phyloP scores from a whole-genome alignment of 2,888 invertebrate species.

The Leptopilina myrica region DNA sequence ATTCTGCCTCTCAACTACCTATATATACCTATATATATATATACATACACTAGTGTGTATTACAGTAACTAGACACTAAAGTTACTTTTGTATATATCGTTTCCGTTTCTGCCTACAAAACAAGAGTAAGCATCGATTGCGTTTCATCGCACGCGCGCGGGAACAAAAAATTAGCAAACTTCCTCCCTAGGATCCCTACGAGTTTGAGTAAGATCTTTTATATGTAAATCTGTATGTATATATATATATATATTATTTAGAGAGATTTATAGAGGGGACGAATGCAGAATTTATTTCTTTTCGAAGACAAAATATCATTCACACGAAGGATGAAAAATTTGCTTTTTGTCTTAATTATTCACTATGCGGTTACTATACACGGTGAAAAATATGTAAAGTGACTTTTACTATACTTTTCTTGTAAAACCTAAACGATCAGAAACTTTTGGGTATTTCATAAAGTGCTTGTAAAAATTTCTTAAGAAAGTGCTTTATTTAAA shows the following conservation, averaged over 20 bases:
- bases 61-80: slow-evolving; percentile 5
- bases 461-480: too few relatives aligned
- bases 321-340: background rate
- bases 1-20: slow-evolving; percentile 17
- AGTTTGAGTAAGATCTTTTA: background rate
- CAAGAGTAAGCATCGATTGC: slow-evolving; percentile 21
- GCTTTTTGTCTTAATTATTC: background rate
- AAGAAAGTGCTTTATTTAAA: too few relatives aligned
- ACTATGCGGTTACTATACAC: background rate
- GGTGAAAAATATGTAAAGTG: background rate
- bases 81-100: background rate
- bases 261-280: slow-evolving; percentile 20
- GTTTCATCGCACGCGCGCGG: slow-evolving; percentile 21
- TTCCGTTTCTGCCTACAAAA: slow-evolving; percentile 15
- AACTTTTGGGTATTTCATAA: too few relatives aligned
- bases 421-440: too few relatives aligned
- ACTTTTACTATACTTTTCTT: too few relatives aligned
- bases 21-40: background rate
- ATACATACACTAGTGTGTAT: background rate
- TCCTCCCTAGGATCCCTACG: slow-evolving; percentile 16
- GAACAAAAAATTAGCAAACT: slow-evolving; percentile 32
- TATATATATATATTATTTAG: background rate
- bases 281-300: slow-evolving; percentile 14
- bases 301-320: background rate
- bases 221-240: background rate